A percentile compares a stretch with the other conserved stretches of the same genome.
Conservation (phyloP, 35 echinoderm and acorn worm genomes). For the Stichopus chloronotus region DNA sequence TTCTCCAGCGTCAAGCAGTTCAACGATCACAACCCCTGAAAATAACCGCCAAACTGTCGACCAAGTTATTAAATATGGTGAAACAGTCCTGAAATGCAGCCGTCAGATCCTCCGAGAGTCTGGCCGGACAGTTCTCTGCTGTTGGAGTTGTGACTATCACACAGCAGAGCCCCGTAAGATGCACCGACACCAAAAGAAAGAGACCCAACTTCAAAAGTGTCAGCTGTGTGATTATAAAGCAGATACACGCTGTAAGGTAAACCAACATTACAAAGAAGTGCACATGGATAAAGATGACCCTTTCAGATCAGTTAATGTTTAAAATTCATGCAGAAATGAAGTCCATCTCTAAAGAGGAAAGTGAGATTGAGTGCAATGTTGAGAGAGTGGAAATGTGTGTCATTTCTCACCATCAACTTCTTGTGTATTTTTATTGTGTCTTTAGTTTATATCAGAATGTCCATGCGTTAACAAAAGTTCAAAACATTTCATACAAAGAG, state of each 20-base stretch:
- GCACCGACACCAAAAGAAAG: conserved; percentile 92
- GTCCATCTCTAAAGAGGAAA: not conserved
- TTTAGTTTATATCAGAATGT: no score
- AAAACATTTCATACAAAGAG: no score
- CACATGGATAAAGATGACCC: conserved; percentile 89
- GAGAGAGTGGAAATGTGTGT: not conserved
- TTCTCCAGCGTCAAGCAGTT: conserved; percentile 49
- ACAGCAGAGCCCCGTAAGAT: conserved; percentile 98
- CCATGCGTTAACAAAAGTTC: no score
- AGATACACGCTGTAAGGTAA: conserved; percentile 80
- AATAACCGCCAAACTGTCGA: conserved; percentile 58
- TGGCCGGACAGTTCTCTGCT: conserved; percentile 92
- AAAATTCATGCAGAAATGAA: not conserved
- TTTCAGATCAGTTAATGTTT: conserved; percentile 56
- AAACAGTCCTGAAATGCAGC: conserved; percentile 83
- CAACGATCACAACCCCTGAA: conserved; percentile 24
- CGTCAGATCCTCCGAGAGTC: conserved; percentile 94
- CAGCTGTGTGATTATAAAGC: conserved; percentile 86
- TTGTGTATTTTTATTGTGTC: not conserved
- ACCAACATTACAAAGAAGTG: conserved; percentile 93
- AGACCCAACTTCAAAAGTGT: conserved; percentile 82
- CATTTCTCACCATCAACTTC: not conserved
- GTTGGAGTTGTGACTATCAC: conserved; percentile 97
- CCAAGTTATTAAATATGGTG: conserved; percentile 93
- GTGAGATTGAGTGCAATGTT: not conserved